These are phyloP conservation scores for Haliaeetus leucogaster DNA, from an alignment of 2,113 vertebrate genomes.

Conservation along the genomic window DNA sequence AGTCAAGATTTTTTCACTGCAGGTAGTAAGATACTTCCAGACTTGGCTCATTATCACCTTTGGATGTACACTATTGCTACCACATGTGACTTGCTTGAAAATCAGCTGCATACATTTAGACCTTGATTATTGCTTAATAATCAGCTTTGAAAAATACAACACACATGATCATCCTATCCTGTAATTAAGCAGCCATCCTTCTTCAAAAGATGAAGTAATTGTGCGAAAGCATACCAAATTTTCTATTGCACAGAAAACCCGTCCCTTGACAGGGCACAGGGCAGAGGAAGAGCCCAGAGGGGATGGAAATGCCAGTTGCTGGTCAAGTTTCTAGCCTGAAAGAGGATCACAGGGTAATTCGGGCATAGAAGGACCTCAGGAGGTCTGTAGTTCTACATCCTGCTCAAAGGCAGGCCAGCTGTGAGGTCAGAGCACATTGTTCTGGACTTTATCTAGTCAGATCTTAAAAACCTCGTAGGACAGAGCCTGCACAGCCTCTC, in stretches of 20 bases:
- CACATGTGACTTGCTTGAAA: not conserved
- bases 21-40: not conserved
- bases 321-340: not conserved
- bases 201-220: not conserved
- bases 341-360: not conserved
- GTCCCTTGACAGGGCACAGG: not conserved
- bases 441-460: not conserved
- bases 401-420: not conserved
- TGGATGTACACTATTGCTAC: not conserved
- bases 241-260: not conserved
- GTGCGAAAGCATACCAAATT: not conserved
- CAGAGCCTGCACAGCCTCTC: not conserved
- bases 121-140: not conserved
- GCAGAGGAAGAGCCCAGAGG: not conserved
- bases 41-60: not conserved
- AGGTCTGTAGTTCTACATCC: rapidly evolving
- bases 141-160: not conserved
- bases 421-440: not conserved
- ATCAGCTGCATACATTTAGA: not conserved
- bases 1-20: not conserved
- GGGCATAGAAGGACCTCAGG: no score
- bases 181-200: not conserved
- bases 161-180: not conserved
- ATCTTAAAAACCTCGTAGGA: not conserved
- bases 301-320: not conserved